Evolutionary conservation across 2,113 vertebrate species (phyloP), one percentile per base, ranked within the genome.

Genomic region (Bos indicus): DNA sequence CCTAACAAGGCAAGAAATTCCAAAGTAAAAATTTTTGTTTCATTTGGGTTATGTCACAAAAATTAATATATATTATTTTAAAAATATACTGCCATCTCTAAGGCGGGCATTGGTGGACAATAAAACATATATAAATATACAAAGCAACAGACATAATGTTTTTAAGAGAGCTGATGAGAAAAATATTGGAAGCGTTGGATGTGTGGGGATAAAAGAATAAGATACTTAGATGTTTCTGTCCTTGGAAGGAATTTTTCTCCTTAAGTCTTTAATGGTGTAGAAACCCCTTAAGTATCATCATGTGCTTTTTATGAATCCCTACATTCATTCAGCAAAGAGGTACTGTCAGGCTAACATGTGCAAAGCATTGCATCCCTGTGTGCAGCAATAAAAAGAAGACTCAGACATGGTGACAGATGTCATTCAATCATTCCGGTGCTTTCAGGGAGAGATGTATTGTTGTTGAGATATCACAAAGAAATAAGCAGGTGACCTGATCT

Each of bases 371-470:
- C 3, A 4, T 25, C 15, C 6, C n/a, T 74, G 33, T 10, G 1
- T 13, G 14, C 16, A 26, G 4, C 46, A 60, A 92, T 25, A 25
- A 23, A 71, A 48, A 60, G n/a, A 26, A n/a, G 25, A 26, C 9
- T 71, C 11, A 5, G 36, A 13, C 15, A 0, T 3, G 25, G 9
- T 12, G 30, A 67, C 43, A 40, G 36, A 10, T 48, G 56, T 77
- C 43, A 62, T 11, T 36, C 83, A 25, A 6, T 16, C 54, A 36
- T 23, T 26, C 17, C 1, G 1, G 59, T 6, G 16, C 36, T 19
- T 28, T 85, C 67, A 5, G 0, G 4, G 74, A 78, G 30, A 94
- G 62, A 4, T 2, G 13, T 10, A 17, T 4, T 6, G 2, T 5
- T 7, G 2, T 7, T 17, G 74, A 83, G 60, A 40, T 2, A 17